phyloP scores from a whole-genome alignment of 2,113 vertebrate species.

The Chaenogobius annularis region DNA sequence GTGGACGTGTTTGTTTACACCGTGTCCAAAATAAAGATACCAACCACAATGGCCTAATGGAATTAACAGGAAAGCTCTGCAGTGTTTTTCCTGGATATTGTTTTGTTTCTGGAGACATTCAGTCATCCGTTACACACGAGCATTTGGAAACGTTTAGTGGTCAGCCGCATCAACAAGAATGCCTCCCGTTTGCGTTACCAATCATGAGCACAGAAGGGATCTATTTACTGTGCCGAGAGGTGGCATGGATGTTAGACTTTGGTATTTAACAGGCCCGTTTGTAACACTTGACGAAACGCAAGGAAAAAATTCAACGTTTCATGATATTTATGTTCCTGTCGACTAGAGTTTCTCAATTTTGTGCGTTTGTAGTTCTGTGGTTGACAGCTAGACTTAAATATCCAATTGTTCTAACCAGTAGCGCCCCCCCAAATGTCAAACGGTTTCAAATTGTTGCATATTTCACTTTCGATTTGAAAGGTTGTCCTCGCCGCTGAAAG shows the following conservation, averaged over 20 bases:
- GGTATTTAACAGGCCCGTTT: too few relatives aligned
- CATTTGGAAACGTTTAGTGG: conserved; percentile 3
- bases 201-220: background rate
- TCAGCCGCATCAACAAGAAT: background rate
- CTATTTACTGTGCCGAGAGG: background rate
- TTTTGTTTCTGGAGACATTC: conserved; percentile 6
- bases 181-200: background rate
- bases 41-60: background rate
- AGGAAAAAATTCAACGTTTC: too few relatives aligned
- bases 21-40: conserved; percentile 8
- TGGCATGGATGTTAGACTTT: background rate
- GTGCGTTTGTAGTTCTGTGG: too few relatives aligned
- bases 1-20: conserved; percentile 19
- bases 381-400: too few relatives aligned
- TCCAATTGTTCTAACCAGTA: background rate
- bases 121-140: conserved; percentile 7
- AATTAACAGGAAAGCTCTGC: conserved; percentile 17
- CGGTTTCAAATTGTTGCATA: background rate
- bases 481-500: background rate
- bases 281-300: too few relatives aligned
- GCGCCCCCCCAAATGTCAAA: background rate
- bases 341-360: background rate
- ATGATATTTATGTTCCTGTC: background rate
- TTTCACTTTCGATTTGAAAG: background rate
- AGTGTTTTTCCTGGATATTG: conserved; percentile 2